phyloP scores from a whole-genome alignment of 2,113 vertebrate species.

The Gracilinanus agilis region DNA sequence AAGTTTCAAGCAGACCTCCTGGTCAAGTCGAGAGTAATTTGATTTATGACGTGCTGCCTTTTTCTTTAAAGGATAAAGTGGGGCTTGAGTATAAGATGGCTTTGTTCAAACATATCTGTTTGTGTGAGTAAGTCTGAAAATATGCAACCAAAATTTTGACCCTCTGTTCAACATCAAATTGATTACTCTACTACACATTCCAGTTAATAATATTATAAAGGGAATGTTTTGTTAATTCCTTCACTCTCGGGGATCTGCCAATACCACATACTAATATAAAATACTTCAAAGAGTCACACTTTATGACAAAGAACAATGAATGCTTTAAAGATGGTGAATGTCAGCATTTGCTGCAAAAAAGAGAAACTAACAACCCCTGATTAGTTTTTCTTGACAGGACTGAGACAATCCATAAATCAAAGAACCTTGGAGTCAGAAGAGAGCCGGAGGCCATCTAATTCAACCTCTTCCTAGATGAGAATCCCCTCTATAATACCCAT shows the following conservation, averaged over 20 bases:
- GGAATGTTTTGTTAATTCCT: neutral
- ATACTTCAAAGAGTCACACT: neutral
- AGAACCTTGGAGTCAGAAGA: neutral
- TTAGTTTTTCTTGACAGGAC: neutral
- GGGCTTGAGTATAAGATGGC: neutral
- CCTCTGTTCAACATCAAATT: neutral
- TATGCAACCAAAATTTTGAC: neutral
- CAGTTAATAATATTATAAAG: neutral
- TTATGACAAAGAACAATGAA: neutral
- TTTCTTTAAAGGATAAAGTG: neutral
- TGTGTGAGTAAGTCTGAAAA: neutral
- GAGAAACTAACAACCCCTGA: neutral
- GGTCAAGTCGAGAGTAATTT: neutral
- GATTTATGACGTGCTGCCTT: neutral
- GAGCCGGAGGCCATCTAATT: neutral
- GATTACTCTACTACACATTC: neutral
- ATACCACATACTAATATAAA: neutral
- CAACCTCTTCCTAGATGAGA: neutral
- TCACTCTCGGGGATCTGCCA: neutral
- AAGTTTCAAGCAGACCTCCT: neutral
- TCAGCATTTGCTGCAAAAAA: neutral
- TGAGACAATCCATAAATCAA: neutral
- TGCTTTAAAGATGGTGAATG: neutral
- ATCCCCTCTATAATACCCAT: neutral
- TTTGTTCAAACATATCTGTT: constrained; percentile 1